phyloP scores from a whole-genome alignment of 2,888 invertebrate species.

The Deilephila elpenor region DNA sequence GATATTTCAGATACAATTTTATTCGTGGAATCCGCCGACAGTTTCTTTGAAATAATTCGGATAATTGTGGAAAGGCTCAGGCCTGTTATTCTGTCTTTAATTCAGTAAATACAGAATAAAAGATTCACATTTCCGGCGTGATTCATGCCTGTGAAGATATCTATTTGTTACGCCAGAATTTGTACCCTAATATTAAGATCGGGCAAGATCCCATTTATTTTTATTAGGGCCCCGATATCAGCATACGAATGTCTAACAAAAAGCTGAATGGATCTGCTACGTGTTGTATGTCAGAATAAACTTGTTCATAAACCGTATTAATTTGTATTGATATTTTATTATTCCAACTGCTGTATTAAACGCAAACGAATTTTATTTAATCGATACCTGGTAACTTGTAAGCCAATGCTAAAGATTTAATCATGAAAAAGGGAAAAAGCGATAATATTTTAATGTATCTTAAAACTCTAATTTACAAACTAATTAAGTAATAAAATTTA shows the following conservation, averaged over 20 bases:
- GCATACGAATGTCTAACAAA: slow-evolving; percentile 72
- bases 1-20: no score
- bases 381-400: no score
- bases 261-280: slow-evolving; percentile 59
- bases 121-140: background rate
- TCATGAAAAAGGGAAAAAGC: no score
- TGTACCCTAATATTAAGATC: slow-evolving; percentile 75
- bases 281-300: slow-evolving; percentile 31
- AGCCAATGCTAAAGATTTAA: no score
- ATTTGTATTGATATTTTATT: background rate
- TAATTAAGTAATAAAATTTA: no score
- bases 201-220: slow-evolving; percentile 70
- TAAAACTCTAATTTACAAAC: no score
- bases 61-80: no score
- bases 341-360: background rate
- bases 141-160: slow-evolving; percentile 46
- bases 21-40: no score
- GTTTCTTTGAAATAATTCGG: no score
- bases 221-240: slow-evolving; percentile 72
- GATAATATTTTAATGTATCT: no score
- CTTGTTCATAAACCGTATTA: slow-evolving; percentile 2
- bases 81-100: no score
- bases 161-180: slow-evolving; percentile 56
- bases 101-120: background rate
- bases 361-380: no score